Conservation (phyloP, 2,797 vertebrate species). For the Cryptoblepharus egeriae region DNA sequence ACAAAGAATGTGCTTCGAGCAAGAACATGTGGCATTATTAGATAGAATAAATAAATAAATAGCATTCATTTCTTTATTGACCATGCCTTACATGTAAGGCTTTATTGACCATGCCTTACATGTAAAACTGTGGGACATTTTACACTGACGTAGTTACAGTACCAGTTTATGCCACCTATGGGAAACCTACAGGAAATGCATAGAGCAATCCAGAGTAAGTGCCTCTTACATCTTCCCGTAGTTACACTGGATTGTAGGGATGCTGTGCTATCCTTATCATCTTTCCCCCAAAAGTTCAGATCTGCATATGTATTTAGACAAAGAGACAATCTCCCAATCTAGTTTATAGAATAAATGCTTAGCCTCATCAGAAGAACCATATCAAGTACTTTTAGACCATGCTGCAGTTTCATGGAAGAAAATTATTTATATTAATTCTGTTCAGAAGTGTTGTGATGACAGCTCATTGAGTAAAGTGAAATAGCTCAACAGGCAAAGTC, state of each 20-base stretch:
- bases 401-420: not conserved
- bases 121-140: too few relatives aligned
- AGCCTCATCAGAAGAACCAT: not conserved
- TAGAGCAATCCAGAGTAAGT: too few relatives aligned
- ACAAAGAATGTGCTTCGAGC: not conserved
- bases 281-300: not conserved
- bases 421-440: not conserved
- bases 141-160: too few relatives aligned
- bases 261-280: too few relatives aligned
- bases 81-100: too few relatives aligned
- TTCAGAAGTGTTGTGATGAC: not conserved
- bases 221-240: too few relatives aligned
- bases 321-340: too few relatives aligned
- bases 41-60: not conserved
- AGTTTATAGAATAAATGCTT: not conserved
- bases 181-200: too few relatives aligned
- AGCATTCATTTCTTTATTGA: not conserved
- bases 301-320: not conserved
- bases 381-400: not conserved
- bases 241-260: too few relatives aligned
- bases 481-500: not conserved
- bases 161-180: too few relatives aligned
- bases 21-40: not conserved
- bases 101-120: too few relatives aligned
- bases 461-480: not conserved